phyloP scores from a whole-genome alignment of 2,113 vertebrate species.

The Oxyura jamaicensis region DNA sequence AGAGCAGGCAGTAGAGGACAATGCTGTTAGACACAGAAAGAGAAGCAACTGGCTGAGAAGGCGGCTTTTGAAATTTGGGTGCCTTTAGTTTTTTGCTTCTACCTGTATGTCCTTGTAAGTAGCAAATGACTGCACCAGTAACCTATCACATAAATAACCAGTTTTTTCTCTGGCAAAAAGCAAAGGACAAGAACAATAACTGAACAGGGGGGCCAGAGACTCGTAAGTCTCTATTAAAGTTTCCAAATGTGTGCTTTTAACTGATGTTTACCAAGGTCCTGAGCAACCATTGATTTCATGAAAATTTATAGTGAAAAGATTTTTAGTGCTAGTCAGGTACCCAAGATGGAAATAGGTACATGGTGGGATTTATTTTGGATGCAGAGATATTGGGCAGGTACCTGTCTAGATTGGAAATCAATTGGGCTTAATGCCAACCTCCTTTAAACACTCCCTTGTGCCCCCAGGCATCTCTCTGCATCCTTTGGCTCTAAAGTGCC shows the following conservation, averaged over 20 bases:
- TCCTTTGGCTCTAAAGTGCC: not conserved
- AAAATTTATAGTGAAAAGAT: not conserved
- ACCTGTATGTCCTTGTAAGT: not conserved
- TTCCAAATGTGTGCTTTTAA: not conserved
- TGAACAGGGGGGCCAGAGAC: not conserved
- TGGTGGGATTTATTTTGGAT: not conserved
- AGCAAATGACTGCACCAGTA: not conserved
- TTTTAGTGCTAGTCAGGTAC: not conserved
- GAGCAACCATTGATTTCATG: not conserved
- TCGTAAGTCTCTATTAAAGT: not conserved
- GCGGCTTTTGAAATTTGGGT: not conserved
- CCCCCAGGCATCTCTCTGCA: not conserved
- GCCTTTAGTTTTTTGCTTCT: not conserved
- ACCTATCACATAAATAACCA: not conserved
- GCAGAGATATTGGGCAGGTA: not conserved
- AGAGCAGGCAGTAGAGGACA: fast-evolving
- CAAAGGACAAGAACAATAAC: not conserved
- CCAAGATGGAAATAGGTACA: not conserved
- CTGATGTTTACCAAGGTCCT: not conserved
- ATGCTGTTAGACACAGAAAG: not conserved
- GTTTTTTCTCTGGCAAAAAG: not conserved
- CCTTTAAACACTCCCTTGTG: not conserved
- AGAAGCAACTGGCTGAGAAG: not conserved
- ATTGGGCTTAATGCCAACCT: not conserved
- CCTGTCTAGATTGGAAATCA: not conserved